A percentile compares a stretch with the other conserved stretches of the same genome.
These are phyloP conservation scores for Lipophrys pholis DNA, from an alignment of 2,113 vertebrate genomes.

Conservation along the genomic window DNA sequence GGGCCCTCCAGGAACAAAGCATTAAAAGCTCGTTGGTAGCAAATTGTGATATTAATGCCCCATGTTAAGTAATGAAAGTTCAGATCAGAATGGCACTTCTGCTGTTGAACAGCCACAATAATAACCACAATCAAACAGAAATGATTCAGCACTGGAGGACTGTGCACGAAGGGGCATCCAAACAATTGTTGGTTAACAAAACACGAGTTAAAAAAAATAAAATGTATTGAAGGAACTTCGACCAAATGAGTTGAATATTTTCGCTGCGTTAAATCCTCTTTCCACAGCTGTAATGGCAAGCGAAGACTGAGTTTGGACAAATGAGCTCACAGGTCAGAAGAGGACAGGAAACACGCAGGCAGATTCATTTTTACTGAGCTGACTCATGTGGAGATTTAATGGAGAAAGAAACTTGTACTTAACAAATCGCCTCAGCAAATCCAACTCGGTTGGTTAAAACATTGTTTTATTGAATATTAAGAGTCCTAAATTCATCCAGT, in stretches of 20 bases:
- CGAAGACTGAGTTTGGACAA: conserved; percentile 35
- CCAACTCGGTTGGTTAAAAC: background rate
- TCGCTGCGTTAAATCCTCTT: conserved; percentile 19
- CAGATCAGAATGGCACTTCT: background rate
- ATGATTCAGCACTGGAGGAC: conserved; percentile 43
- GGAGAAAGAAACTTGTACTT: conserved; percentile 13
- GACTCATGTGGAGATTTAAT: conserved; percentile 50
- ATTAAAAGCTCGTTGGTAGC: no score
- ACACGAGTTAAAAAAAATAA: conserved; percentile 22
- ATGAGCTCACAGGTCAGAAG: conserved; percentile 58
- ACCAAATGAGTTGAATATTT: conserved; percentile 45
- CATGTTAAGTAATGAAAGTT: background rate
- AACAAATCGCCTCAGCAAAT: background rate
- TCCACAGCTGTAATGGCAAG: conserved; percentile 15
- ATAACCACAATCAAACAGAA: conserved; percentile 8
- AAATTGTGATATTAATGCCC: background rate
- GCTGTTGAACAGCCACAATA: conserved; percentile 2
- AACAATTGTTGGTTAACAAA: conserved; percentile 37
- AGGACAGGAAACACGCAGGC: conserved; percentile 51
- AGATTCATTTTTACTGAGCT: conserved; percentile 31
- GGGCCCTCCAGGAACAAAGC: no score
- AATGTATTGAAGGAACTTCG: conserved; percentile 3
- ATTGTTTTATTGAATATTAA: background rate
- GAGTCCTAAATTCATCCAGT: no score
- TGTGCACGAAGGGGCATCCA: background rate